Percentiles rank a stretch among this genome's conserved stretches.
These are phyloP conservation scores for Calephelis nemesis DNA, from an alignment of 1,140 invertebrate species.

Conservation along the genomic window DNA sequence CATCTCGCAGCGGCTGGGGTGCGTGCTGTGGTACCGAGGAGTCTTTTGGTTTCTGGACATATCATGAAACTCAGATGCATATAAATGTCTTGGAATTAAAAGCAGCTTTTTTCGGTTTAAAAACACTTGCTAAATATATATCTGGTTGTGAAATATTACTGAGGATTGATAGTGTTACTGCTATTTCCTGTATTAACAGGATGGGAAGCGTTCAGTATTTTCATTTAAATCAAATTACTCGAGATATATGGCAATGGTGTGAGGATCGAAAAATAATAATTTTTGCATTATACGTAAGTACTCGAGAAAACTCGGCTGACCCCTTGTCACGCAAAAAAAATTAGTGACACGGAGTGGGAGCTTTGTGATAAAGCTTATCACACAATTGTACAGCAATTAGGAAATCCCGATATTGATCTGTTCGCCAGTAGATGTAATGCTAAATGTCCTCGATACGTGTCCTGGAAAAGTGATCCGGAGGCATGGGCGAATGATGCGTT, in stretches of 20 bases:
- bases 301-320: too few relatives aligned
- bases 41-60: background rate
- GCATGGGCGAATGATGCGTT: too few relatives aligned
- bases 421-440: too few relatives aligned
- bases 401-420: too few relatives aligned
- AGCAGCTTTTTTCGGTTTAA: background rate
- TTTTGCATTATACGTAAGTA: constrained; percentile 20
- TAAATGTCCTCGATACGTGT: too few relatives aligned
- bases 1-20: background rate
- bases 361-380: too few relatives aligned
- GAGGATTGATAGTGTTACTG: constrained; percentile 20
- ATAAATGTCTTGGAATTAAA: background rate
- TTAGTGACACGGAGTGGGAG: too few relatives aligned
- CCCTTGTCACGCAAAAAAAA: too few relatives aligned
- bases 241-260: constrained; percentile 27
- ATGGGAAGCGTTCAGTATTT: constrained; percentile 23
- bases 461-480: too few relatives aligned
- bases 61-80: background rate
- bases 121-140: too few relatives aligned
- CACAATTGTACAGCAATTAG: too few relatives aligned
- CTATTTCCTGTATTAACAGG: constrained; percentile 25
- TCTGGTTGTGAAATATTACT: constrained; percentile 7
- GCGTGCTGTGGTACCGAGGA: background rate
- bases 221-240: constrained; percentile 15
- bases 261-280: constrained; percentile 18